Evolutionary conservation across 2,888 invertebrate genomes (phyloP).

Genomic region (Drosophila ustulata): DNA sequence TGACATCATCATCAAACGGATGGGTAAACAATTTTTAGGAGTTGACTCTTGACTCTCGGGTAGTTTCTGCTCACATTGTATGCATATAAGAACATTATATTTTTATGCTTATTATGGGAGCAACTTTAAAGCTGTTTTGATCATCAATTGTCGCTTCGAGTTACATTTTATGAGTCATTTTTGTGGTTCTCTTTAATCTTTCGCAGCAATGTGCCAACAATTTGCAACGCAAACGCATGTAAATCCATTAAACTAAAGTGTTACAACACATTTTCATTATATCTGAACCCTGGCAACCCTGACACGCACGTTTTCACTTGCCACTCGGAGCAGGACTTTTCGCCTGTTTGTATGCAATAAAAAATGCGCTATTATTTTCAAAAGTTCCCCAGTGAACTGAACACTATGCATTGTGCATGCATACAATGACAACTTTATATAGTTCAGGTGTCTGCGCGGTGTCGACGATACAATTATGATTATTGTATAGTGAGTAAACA

Average conservation of each 20-base stretch:
- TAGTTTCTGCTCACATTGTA: conserved; percentile 34
- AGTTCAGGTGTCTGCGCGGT: background rate
- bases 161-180: conserved; percentile 31
- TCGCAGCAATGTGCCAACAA: conserved; percentile 21
- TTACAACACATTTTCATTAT: conserved; percentile 59
- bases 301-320: conserved; percentile 53
- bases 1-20: conserved; percentile 59
- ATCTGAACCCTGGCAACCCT: conserved; percentile 32
- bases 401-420: background rate
- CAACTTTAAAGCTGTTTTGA: conserved; percentile 65
- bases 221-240: conserved; percentile 49
- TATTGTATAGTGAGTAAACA: background rate
- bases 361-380: conserved; percentile 11
- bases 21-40: conserved; percentile 58
- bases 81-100: conserved; percentile 53
- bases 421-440: background rate
- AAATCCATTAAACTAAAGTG: conserved; percentile 60
- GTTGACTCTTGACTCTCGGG: conserved; percentile 26
- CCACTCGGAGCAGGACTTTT: conserved; percentile 17
- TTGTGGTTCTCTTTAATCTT: conserved; percentile 29
- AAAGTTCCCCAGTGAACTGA: background rate
- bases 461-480: background rate
- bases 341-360: conserved; percentile 30
- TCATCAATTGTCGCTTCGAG: conserved; percentile 36
- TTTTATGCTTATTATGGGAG: conserved; percentile 65